These are phyloP conservation scores for Anoplopoma fimbria DNA, from an alignment of 2,113 vertebrate species.

Conservation along the genomic window DNA sequence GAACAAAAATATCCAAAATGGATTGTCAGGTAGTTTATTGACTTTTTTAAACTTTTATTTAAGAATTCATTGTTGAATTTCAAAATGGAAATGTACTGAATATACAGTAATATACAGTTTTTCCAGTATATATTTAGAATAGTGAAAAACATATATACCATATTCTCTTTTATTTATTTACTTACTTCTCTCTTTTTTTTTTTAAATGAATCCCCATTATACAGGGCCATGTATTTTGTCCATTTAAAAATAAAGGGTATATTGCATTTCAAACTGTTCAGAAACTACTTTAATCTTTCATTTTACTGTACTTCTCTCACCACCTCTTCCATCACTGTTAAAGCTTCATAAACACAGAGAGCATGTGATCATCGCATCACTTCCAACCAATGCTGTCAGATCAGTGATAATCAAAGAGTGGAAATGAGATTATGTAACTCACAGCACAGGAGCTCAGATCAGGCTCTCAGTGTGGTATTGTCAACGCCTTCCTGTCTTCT, in stretches of 20 bases:
- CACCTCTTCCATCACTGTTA: not conserved
- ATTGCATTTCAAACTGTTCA: not conserved
- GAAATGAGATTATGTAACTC: constrained; percentile 37
- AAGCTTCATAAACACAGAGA: not conserved
- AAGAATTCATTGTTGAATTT: not conserved
- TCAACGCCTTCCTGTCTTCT: constrained; percentile 11
- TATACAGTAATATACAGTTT: not conserved
- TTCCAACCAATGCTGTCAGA: constrained; percentile 30
- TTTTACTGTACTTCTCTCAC: not conserved
- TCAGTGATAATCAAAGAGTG: constrained; percentile 21
- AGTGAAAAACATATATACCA: not conserved
- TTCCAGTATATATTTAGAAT: not conserved
- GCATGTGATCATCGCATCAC: not conserved
- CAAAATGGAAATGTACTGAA: not conserved
- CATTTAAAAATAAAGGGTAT: not conserved
- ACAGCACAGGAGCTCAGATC: constrained; percentile 14
- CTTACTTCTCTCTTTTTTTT: not conserved
- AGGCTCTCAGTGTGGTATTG: constrained; percentile 32
- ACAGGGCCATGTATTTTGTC: not conserved
- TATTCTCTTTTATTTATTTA: no score
- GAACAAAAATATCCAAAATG: no score
- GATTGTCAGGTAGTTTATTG: not conserved
- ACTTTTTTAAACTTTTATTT: not conserved
- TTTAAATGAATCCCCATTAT: not conserved
- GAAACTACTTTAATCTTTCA: not conserved